phyloP scores from a whole-genome alignment of 2,888 invertebrate genomes.

The Plagodis dolabraria region DNA sequence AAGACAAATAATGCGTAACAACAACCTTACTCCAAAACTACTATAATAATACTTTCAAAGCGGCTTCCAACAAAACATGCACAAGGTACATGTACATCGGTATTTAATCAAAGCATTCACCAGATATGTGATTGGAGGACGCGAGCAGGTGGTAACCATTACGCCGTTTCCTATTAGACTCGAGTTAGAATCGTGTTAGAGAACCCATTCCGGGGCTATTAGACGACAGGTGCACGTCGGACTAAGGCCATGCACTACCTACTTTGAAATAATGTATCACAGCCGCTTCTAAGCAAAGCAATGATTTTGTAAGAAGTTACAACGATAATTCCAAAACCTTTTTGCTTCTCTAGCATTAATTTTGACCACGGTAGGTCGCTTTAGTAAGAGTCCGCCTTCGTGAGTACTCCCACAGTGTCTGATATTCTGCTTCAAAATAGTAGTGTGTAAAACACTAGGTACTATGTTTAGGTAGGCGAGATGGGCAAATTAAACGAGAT shows the following conservation, averaged over 20 bases:
- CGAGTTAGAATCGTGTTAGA: constrained; percentile 61
- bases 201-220: constrained; percentile 73
- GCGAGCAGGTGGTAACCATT: constrained; percentile 65
- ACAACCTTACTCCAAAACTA: constrained; percentile 10
- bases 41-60: constrained; percentile 14
- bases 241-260: background rate
- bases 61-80: constrained; percentile 12
- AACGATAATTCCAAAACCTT: no score
- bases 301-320: background rate
- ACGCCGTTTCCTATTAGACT: constrained; percentile 79
- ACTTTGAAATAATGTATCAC: background rate
- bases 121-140: constrained; percentile 51
- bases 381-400: no score
- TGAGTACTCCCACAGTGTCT: no score
- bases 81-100: constrained; percentile 28
- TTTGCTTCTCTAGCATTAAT: no score
- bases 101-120: constrained; percentile 42
- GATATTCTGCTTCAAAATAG: no score
- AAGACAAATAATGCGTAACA: constrained; percentile 1
- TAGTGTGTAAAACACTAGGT: no score
- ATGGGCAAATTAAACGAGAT: no score
- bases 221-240: constrained; percentile 66
- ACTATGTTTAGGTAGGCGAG: no score
- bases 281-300: background rate
- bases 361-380: no score